Base-by-base conservation (phyloP, 2,113 vertebrate species). In the Natator depressus region DNA sequence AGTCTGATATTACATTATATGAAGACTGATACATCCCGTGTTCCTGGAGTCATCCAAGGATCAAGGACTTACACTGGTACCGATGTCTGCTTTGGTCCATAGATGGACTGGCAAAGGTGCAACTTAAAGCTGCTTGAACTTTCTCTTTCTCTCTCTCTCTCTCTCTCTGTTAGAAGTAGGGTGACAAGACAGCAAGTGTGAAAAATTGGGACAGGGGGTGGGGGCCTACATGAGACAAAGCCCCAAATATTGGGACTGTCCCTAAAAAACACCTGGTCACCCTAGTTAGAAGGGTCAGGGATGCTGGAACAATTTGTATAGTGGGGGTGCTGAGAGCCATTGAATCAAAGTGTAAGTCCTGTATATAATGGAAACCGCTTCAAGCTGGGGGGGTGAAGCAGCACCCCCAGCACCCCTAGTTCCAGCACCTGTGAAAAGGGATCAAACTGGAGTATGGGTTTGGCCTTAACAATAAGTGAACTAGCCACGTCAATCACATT, bases 401-500 rank as follows among this genome's bases (percentile, higher is more conserved):
- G 53, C 53, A 54, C 8, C 53, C 19, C 53, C 20, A 54, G 53
- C 53, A 54, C 20, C 20, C 7, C 8, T 54, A 22, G 53, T 54
- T 54, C 53, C 20, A 54, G 53, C 53, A 22, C 53, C 53, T 54
- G 22, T 59, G 65, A 79, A 81, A 29, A 38, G 14, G 1, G 1
- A 38, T 93, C 22, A 38, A 65, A 16, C 5, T 50, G 88, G 46
- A 50, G 4, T 79, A 88, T 86, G 31, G 0, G 59, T 35, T 75
- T 89, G 24, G 24, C 54, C 29, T 87, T 10, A 75, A 50, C 29
- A 59, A 0, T 72, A 59, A 91, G 3, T 25, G 87, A 87, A 12
- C 0, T 4, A 81, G n/a, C 0, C 19, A 53, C 6, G 31, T 75
- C 2, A 87, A 93, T 22, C 0, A 1, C 8, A 82, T 54, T 69